phyloP scores from a whole-genome alignment of 2,888 invertebrate species.

The Polia nebulosa region DNA sequence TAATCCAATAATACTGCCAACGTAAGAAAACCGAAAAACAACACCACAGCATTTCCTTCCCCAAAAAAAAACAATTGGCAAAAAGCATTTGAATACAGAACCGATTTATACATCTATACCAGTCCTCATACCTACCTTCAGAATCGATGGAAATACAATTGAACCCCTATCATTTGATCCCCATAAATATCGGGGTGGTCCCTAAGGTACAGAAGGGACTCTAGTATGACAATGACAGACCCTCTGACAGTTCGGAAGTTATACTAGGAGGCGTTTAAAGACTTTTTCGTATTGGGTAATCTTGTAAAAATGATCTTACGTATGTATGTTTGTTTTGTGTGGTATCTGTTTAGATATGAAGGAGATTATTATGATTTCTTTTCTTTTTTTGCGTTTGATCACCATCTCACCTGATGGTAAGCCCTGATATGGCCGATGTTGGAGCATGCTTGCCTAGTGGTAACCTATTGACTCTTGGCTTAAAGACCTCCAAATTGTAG shows the following conservation, averaged over 20 bases:
- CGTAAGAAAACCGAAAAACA: background rate
- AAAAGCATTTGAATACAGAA: conserved; percentile 6
- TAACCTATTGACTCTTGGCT: no score
- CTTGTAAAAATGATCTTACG: conserved; percentile 9
- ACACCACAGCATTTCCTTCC: background rate
- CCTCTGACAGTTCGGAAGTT: conserved; percentile 32
- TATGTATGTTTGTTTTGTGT: background rate
- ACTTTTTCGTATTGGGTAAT: conserved; percentile 29
- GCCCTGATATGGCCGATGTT: no score
- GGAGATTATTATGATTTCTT: background rate
- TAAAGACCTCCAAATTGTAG: no score
- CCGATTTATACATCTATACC: conserved; percentile 1
- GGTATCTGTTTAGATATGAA: background rate
- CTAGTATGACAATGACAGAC: conserved; percentile 41
- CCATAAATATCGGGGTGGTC: conserved; percentile 69
- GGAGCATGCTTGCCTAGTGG: no score
- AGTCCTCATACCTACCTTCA: background rate
- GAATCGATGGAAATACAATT: conserved; percentile 53
- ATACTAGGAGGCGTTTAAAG: conserved; percentile 18
- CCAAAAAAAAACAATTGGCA: conserved; percentile 1
- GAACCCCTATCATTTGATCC: conserved; percentile 70
- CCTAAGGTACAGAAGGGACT: conserved; percentile 65
- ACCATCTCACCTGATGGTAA: no score
- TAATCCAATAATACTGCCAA: conserved; percentile 1
- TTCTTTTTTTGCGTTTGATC: no score